Conservation (phyloP, 2,888 invertebrate species). For the Oegoconia quadripuncta region DNA sequence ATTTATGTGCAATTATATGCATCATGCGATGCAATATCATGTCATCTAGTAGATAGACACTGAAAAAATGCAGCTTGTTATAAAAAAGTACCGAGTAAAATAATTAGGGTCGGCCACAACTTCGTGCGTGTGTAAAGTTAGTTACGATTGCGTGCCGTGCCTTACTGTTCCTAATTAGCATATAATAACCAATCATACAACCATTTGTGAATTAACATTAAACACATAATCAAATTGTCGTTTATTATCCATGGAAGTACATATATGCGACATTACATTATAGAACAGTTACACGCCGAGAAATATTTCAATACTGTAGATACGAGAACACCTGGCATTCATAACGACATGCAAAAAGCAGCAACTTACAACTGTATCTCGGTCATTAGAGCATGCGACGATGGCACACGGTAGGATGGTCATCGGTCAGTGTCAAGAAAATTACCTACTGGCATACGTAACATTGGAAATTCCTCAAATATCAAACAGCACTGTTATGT, state of each 20-base stretch:
- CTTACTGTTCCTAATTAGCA: slow-evolving; percentile 52
- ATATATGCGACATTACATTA: no score
- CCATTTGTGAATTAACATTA: slow-evolving; percentile 47
- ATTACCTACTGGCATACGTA: no score
- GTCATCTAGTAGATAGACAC: slow-evolving; percentile 1
- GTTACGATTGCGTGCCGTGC: slow-evolving; percentile 36
- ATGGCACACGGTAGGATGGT: slow-evolving; percentile 47
- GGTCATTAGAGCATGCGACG: slow-evolving; percentile 54
- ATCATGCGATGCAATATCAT: slow-evolving; percentile 9
- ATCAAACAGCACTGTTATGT: no score
- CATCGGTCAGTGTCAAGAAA: slow-evolving; percentile 38
- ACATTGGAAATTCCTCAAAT: no score
- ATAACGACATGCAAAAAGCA: slow-evolving; percentile 19
- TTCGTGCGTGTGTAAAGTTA: slow-evolving; percentile 11
- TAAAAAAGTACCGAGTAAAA: slow-evolving; percentile 12
- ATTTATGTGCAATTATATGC: not conserved
- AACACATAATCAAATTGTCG: slow-evolving; percentile 41
- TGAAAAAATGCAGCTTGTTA: not conserved
- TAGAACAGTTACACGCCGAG: not conserved
- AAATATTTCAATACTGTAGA: not conserved
- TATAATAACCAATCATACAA: slow-evolving; percentile 52
- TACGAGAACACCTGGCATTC: slow-evolving; percentile 9
- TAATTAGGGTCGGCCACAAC: slow-evolving; percentile 18
- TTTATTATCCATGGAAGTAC: slow-evolving; percentile 18
- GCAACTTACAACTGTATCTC: slow-evolving; percentile 44